Evolutionary conservation across 37 sponge, comb jelly and placozoan genomes (phyloP).

Genomic region (Beroe forskalii): DNA sequence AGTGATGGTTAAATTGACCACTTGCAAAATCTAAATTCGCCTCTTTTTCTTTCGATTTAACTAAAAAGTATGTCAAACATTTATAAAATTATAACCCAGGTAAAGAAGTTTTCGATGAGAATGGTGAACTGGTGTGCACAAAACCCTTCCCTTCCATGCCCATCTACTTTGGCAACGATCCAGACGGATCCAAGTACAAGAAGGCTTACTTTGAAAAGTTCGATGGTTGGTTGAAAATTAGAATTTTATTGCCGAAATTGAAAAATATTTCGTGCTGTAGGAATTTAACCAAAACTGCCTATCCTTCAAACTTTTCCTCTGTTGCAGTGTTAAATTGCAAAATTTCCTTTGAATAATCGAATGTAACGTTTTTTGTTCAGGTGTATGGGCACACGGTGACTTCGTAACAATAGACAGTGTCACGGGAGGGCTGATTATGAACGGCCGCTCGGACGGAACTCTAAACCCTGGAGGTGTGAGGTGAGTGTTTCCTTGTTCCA

Average conservation of each 20-base stretch:
- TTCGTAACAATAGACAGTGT: slow-evolving; percentile 77
- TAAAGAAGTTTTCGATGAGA: slow-evolving; percentile 75
- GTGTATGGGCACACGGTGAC: slow-evolving; percentile 98
- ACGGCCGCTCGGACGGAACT: slow-evolving; percentile 96
- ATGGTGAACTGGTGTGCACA: slow-evolving; percentile 92
- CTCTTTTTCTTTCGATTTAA: too few relatives aligned
- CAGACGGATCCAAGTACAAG: slow-evolving; percentile 84
- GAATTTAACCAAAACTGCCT: too few relatives aligned
- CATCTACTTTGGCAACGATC: slow-evolving; percentile 92
- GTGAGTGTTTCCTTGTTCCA: background rate
- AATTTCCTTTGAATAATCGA: background rate
- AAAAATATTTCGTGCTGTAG: too few relatives aligned
- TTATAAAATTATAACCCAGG: slow-evolving; percentile 66
- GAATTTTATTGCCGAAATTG: background rate
- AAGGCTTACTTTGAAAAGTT: slow-evolving; percentile 89
- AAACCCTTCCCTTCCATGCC: slow-evolving; percentile 97
- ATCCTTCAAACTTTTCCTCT: too few relatives aligned
- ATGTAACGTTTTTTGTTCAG: slow-evolving; percentile 52
- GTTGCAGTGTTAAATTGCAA: too few relatives aligned
- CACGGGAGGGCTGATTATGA: slow-evolving; percentile 94
- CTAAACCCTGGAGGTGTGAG: slow-evolving; percentile 94
- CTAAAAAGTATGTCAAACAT: background rate
- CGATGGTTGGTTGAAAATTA: slow-evolving; percentile 68
- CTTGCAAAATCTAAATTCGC: background rate
- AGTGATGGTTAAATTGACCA: background rate